A percentile compares a stretch with the other conserved stretches of the same genome.
Conservation (phyloP, 2,113 vertebrate species). For the Lophura nycthemera region DNA sequence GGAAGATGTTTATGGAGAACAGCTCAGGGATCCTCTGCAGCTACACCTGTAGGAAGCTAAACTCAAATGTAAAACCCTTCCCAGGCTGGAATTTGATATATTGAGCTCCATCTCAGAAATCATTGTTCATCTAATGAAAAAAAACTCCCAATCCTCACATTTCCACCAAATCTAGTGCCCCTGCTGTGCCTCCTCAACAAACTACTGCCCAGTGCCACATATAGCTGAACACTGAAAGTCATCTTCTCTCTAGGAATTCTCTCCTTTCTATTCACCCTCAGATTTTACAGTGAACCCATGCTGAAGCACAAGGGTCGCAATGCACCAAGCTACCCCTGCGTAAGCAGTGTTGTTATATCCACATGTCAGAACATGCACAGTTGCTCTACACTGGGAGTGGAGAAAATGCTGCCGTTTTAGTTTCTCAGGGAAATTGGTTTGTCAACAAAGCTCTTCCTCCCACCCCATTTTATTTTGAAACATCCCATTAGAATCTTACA, state of each 20-base stretch:
- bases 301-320: background rate
- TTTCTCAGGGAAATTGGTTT: fast-evolving
- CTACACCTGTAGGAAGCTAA: background rate
- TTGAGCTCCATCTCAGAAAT: background rate
- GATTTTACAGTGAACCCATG: background rate
- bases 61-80: background rate
- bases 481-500: background rate
- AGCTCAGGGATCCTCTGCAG: background rate
- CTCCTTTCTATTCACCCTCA: background rate
- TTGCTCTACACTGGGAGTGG: background rate
- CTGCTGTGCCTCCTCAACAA: background rate
- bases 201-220: background rate
- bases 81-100: background rate
- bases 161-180: fast-evolving
- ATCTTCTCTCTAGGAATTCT: background rate
- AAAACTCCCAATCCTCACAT: background rate
- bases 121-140: background rate
- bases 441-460: background rate
- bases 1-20: fast-evolving
- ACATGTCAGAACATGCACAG: fast-evolving
- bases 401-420: background rate
- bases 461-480: fast-evolving
- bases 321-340: fast-evolving
- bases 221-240: background rate
- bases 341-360: fast-evolving